Evolutionary conservation across 2,888 invertebrate species (phyloP), one percentile per base, ranked within the genome.

Genomic region (Cephus runcator): DNA sequence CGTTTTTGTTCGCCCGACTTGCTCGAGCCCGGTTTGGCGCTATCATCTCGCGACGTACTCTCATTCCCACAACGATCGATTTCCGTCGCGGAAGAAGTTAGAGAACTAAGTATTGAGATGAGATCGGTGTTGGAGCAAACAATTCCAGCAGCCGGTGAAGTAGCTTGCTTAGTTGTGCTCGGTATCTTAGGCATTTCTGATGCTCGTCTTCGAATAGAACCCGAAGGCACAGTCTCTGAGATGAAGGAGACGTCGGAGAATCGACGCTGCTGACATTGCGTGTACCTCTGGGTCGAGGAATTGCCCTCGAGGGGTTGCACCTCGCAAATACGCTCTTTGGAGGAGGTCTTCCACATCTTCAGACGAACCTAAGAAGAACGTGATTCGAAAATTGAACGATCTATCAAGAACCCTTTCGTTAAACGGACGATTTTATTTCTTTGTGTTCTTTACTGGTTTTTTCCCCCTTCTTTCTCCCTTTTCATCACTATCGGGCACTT

Each of bases 281-380:
- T 90, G 82, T 90, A 90, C 30, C 90, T 86, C 71, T 71, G 71
- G n/a, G 80, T 78, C n/a, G 92, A 86, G 30, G 92, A 92, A 34
- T 92, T 93, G 83, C 96, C 96, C 85, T 96, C 96, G 9, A 96
- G 91, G 0, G 96, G 95, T 88, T 96, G 96, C 34, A 97, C 96
- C 90, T 97, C 97, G 89, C 96, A 97, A 15, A 97, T 95, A 77
- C 94, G 94, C 90, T 92, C 92, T 11, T 87, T 85, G 87, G 94
- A 96, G 80, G 96, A 95, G 1, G 96, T 96, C 81, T 95, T 96
- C 96, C 96, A 97, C 87, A 97, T 93, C 88, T 96, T 96, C 94
- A 97, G 95, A 80, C 96, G 94, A 0, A 96, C 95, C 94, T 93
- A 82, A 30, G 36, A 78, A n/a, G 36, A 34, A 77, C 31, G 73